Evolutionary conservation across 35 echinoderm and acorn worm genomes (phyloP), one percentile per base, ranked within the genome.

Genomic region (Ophioderma brevispina): DNA sequence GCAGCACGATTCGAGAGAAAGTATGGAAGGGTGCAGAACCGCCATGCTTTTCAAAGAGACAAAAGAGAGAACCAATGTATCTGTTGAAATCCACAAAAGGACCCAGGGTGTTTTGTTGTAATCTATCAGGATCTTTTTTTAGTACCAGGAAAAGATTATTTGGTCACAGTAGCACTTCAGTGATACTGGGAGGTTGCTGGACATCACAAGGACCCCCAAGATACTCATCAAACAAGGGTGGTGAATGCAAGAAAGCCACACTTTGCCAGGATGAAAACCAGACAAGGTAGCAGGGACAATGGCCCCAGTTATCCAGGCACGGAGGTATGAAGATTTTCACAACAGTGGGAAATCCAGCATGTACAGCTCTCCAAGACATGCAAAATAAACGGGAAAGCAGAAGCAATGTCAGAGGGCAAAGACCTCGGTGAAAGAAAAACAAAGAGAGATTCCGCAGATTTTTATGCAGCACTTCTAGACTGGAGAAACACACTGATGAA

Each of bases 341-440:
- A 36, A 46, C 18, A 85, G 36, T 85, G 82, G 82, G 46, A 85
- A 31, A 55, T 85, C 33, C 21, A 85, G 0, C 82, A 85, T 59
- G 34, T 19, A 32, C 1, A 31, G 19, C 17, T 85, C 82, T 1
- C 82, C 82, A 19, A 3, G 34, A 1, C 25, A 85, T 37, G 15
- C 21, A 39, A 85, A 63, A 25, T 5, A 5, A 85, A 85, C 37
- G 82, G 82, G 4, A 85, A 85, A 32, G 82, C 52, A 5, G 82
- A 85, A 25, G 4, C 41, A 59, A 35, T n/a, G 82, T 85, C 18
- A 63, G 46, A 85, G n/a, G 6, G 42, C 82, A 8, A 85, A 85
- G 17, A n/a, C n/a, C n/a, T n/a, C n/a, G n/a, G n/a, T n/a, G n/a
- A n/a, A 56, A 55, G 35, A 36, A 55, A 52, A 63, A 31, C 30